Conservation (phyloP, 2,113 vertebrate species). For the Lagenorhynchus albirostris region DNA sequence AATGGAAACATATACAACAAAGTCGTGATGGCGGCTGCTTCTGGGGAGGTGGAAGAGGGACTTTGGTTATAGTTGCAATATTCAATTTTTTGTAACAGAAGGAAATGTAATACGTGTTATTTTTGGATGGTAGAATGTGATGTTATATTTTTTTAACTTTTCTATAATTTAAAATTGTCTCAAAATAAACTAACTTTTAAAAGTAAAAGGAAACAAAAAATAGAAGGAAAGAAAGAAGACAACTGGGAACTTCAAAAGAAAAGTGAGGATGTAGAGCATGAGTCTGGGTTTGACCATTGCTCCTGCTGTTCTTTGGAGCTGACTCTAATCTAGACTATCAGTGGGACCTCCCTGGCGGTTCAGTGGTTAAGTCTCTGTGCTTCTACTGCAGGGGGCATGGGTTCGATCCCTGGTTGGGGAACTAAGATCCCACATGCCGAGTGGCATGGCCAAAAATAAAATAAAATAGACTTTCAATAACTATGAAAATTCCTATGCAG, state of each 20-base stretch:
- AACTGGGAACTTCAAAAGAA: background rate
- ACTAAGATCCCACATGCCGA: no score
- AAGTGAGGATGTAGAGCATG: background rate
- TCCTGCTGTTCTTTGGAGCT: background rate
- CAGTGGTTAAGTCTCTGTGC: no score
- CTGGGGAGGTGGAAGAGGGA: background rate
- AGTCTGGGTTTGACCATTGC: background rate
- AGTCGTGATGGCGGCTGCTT: background rate
- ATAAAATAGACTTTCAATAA: background rate
- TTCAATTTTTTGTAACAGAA: slow-evolving; percentile 37
- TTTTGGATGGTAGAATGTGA: slow-evolving; percentile 8
- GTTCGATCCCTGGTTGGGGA: no score
- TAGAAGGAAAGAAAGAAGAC: background rate
- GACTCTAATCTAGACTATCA: background rate
- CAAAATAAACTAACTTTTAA: slow-evolving; percentile 26
- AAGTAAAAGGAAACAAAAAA: slow-evolving; percentile 8
- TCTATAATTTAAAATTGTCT: slow-evolving; percentile 18
- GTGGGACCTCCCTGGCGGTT: background rate
- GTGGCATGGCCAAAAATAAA: no score
- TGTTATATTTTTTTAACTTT: slow-evolving; percentile 11
- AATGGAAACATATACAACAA: background rate
- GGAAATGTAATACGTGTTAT: slow-evolving; percentile 14
- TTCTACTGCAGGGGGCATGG: no score
- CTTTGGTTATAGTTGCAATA: background rate
- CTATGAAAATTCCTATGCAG: background rate